Conservation (phyloP, 92 coral and sea anemone species). For the Epizoanthus rinbou region DNA sequence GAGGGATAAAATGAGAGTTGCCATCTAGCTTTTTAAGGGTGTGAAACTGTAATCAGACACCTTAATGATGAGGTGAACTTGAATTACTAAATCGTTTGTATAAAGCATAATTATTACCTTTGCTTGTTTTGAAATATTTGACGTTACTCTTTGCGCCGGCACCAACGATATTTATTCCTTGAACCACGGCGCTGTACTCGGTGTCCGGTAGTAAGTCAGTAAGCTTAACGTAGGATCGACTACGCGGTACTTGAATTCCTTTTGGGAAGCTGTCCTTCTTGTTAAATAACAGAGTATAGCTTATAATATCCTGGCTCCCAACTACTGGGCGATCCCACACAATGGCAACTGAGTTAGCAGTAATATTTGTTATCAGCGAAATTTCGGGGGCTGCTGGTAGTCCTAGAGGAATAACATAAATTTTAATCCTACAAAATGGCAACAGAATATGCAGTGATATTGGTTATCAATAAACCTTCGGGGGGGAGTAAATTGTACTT, state of each 20-base stretch:
- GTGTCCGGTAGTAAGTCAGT: neutral
- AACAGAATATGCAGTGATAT: too few species aligned
- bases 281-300: neutral
- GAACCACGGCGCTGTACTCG: constrained; percentile 4
- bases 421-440: neutral
- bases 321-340: constrained; percentile 9
- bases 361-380: constrained; percentile 4
- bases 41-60: too few species aligned
- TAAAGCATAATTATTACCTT: neutral
- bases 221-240: constrained; percentile 11
- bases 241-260: constrained; percentile 5
- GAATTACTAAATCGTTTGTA: neutral
- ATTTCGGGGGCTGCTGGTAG: neutral
- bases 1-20: too few species aligned
- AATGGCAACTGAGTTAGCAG: neutral
- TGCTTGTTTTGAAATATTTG: constrained; percentile 8
- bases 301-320: neutral
- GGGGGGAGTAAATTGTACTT: too few species aligned
- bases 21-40: too few species aligned
- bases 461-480: too few species aligned
- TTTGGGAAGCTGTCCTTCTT: neutral
- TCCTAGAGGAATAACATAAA: neutral
- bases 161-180: neutral
- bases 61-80: neutral
- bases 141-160: neutral